Evolutionary conservation across 2,113 vertebrate genomes (phyloP).

Genomic region (Amphiprion ocellaris): DNA sequence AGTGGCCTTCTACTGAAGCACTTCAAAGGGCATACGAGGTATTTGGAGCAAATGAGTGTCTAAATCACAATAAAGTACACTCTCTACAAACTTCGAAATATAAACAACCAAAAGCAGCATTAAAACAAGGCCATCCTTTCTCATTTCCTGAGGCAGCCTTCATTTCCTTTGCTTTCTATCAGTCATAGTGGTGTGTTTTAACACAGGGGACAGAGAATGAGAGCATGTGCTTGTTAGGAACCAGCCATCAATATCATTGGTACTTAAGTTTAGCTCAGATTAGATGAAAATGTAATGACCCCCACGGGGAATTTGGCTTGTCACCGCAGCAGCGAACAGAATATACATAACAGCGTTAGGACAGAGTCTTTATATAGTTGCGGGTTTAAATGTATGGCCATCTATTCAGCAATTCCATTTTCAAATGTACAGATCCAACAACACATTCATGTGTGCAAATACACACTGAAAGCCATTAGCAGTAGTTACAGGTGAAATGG

Average conservation of each 20-base stretch:
- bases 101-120: background rate
- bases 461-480: background rate
- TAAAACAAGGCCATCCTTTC: background rate
- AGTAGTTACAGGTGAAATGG: background rate
- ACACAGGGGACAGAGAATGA: slow-evolving; percentile 9
- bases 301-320: slow-evolving; percentile 31
- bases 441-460: slow-evolving; percentile 1
- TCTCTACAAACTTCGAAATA: background rate
- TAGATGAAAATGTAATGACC: slow-evolving; percentile 44
- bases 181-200: background rate
- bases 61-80: background rate
- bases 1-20: no score
- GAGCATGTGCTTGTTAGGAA: background rate
- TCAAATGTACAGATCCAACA: background rate
- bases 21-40: no score
- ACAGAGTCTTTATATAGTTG: slow-evolving; percentile 4
- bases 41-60: slow-evolving; percentile 3
- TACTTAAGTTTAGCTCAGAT: slow-evolving; percentile 39
- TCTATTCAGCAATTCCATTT: slow-evolving; percentile 6
- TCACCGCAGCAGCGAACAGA: slow-evolving; percentile 17
- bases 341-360: slow-evolving; percentile 41
- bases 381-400: background rate
- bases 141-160: background rate
- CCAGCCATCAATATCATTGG: slow-evolving; percentile 11
- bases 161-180: background rate